Percentiles rank a stretch among this genome's conserved stretches.
phyloP scores from a whole-genome alignment of 2,888 invertebrate species.

The Stratiomys singularior region DNA sequence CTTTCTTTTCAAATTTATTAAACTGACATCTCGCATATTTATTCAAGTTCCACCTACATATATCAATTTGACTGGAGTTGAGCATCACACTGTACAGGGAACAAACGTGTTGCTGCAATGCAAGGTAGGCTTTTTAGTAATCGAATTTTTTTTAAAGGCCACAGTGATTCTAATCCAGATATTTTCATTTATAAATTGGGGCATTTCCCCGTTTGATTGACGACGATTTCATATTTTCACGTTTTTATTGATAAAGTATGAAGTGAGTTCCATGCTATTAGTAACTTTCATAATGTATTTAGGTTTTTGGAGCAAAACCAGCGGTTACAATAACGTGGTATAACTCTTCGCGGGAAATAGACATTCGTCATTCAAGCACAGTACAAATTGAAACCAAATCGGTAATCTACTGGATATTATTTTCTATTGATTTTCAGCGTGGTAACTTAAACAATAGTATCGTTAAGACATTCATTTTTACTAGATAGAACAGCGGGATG shows the following conservation, averaged over 20 bases:
- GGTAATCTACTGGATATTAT: constrained; percentile 60
- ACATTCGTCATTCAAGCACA: constrained; percentile 48
- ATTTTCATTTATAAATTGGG: no score
- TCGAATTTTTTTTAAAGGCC: no score
- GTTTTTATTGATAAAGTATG: no score
- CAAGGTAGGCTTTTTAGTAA: constrained; percentile 59
- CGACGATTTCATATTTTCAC: no score
- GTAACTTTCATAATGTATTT: no score
- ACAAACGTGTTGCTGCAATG: constrained; percentile 83
- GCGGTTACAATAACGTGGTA: constrained; percentile 87
- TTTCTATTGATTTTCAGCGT: neutral
- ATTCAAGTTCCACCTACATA: constrained; percentile 85
- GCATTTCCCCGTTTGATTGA: no score
- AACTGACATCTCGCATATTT: no score
- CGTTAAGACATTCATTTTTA: constrained; percentile 22
- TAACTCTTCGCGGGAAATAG: constrained; percentile 72
- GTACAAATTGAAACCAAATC: constrained; percentile 64
- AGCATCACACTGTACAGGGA: constrained; percentile 82
- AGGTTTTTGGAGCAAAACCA: constrained; percentile 82
- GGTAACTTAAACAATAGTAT: neutral
- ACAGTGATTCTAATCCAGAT: no score
- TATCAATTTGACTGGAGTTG: constrained; percentile 79
- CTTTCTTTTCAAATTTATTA: no score
- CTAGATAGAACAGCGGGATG: constrained; percentile 70
- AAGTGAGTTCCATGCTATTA: no score